These are phyloP conservation scores for Agriopis leucophaearia DNA, from an alignment of 2,888 invertebrate species.

Conservation along the genomic window DNA sequence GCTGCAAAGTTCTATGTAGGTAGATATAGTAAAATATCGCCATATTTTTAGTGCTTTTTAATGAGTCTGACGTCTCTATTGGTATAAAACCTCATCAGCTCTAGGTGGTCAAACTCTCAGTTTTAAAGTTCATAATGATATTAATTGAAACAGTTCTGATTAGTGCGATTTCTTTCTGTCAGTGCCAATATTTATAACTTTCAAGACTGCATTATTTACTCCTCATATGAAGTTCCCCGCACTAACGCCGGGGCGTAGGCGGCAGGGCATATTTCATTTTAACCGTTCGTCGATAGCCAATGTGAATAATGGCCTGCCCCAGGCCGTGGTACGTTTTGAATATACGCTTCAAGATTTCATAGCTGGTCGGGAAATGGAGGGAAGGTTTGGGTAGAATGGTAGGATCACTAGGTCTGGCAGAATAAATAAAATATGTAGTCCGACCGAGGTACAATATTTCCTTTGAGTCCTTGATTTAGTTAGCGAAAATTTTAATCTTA, in stretches of 20 bases:
- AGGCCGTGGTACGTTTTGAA: constrained; percentile 45
- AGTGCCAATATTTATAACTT: constrained; percentile 24
- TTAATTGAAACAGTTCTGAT: neutral
- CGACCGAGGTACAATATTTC: no score
- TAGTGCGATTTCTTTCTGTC: neutral
- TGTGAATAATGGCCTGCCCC: constrained; percentile 64
- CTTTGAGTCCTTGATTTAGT: neutral
- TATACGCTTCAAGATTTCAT: constrained; percentile 50
- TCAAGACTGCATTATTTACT: constrained; percentile 33
- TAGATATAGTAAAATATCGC: no score
- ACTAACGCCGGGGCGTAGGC: constrained; percentile 50
- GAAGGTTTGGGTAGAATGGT: neutral
- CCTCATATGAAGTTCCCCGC: constrained; percentile 25
- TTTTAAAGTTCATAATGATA: no score
- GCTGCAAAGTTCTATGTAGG: no score
- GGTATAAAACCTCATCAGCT: no score
- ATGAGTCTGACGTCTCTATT: no score
- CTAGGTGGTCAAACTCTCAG: no score
- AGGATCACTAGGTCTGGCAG: neutral
- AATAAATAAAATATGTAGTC: no score
- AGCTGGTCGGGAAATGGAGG: constrained; percentile 37
- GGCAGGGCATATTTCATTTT: constrained; percentile 73
- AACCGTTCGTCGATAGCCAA: constrained; percentile 71
- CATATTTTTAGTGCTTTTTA: no score
- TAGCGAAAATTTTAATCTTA: neutral